Percentiles rank a stretch among this genome's conserved stretches.
Conservation (phyloP, 2,888 invertebrate genomes). For the Leptopilina myrica region DNA sequence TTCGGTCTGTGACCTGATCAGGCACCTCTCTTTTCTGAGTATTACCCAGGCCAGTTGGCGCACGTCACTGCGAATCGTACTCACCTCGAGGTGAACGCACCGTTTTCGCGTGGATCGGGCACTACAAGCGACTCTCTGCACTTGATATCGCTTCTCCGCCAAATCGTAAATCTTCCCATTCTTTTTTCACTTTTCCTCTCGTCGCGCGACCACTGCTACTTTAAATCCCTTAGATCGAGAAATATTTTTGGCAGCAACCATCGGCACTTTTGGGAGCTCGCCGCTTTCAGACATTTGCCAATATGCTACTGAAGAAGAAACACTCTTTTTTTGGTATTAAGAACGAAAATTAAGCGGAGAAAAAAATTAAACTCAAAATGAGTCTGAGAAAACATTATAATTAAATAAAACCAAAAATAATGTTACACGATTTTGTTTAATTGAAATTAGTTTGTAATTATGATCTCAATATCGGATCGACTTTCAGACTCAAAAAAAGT, state of each 20-base stretch:
- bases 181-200: background rate
- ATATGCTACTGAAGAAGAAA: background rate
- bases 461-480: too few relatives aligned
- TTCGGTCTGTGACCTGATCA: slow-evolving; percentile 37
- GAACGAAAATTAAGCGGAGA: too few relatives aligned
- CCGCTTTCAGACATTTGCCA: background rate
- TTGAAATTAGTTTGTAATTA: too few relatives aligned
- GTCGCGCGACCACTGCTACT: background rate
- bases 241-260: slow-evolving; percentile 10
- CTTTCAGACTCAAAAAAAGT: too few relatives aligned
- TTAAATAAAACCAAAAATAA: too few relatives aligned
- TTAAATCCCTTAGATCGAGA: slow-evolving; percentile 5
- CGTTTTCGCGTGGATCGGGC: slow-evolving; percentile 35
- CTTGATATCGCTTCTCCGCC: slow-evolving; percentile 32
- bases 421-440: too few relatives aligned
- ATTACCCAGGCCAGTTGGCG: slow-evolving; percentile 20
- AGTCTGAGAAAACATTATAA: too few relatives aligned
- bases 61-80: slow-evolving; percentile 30
- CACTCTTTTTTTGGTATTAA: too few relatives aligned
- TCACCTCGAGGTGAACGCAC: slow-evolving; percentile 40
- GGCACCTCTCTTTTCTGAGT: slow-evolving; percentile 21
- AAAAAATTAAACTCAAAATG: too few relatives aligned
- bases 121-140: slow-evolving; percentile 28
- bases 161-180: slow-evolving; percentile 33
- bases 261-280: background rate